Evolutionary conservation across 2,888 invertebrate species (phyloP).

Genomic region (Neria commutata): DNA sequence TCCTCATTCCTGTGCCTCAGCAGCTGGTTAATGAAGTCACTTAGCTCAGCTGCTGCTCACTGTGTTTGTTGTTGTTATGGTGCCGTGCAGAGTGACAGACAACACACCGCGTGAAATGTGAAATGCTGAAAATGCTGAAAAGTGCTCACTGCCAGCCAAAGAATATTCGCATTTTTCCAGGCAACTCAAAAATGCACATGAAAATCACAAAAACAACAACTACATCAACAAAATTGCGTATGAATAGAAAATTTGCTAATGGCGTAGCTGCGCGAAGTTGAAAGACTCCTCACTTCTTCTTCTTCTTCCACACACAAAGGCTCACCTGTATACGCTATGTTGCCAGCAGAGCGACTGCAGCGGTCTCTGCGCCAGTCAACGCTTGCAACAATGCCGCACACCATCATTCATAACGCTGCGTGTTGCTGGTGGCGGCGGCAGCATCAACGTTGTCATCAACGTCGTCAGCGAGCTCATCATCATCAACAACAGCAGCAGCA

Average conservation of each 20-base stretch:
- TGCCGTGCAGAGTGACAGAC: too few relatives aligned
- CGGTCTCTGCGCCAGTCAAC: constrained; percentile 19
- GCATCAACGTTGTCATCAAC: background rate
- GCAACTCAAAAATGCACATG: constrained; percentile 14
- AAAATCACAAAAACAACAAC: constrained; percentile 14
- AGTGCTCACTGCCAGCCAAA: too few relatives aligned
- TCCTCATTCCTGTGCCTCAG: constrained; percentile 31
- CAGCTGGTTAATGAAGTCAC: constrained; percentile 23
- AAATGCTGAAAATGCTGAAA: constrained; percentile 11
- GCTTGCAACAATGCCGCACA: constrained; percentile 10
- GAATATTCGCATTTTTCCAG: background rate
- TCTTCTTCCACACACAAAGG: background rate
- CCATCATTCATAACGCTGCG: too few relatives aligned
- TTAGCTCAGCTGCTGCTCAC: constrained; percentile 10
- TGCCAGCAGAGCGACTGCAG: background rate
- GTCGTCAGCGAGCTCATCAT: background rate
- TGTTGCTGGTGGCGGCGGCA: too few relatives aligned
- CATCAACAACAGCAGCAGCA: background rate
- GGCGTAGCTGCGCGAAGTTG: background rate
- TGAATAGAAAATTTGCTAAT: constrained; percentile 33
- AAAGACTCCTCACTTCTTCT: too few relatives aligned
- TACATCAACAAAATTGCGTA: constrained; percentile 25
- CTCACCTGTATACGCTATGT: background rate
- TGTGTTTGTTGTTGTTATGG: too few relatives aligned
- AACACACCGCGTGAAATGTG: background rate